A percentile compares a stretch with the other conserved stretches of the same genome.
phyloP scores from a whole-genome alignment of 2,113 vertebrate species.

The Archilochus colubris region DNA sequence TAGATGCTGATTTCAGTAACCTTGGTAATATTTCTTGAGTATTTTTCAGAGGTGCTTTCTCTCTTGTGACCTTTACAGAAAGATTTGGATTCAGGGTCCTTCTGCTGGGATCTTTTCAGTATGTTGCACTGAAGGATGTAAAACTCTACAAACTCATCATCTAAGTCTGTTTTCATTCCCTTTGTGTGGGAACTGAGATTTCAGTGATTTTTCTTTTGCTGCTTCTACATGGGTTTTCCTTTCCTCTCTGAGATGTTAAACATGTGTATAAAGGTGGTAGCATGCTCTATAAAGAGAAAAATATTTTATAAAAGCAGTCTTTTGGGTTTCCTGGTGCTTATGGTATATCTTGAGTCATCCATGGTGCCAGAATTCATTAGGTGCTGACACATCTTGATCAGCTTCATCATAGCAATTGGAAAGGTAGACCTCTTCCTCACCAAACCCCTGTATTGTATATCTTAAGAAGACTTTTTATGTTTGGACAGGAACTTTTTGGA shows the following conservation, averaged over 20 bases:
- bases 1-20: background rate
- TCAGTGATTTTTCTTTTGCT: background rate
- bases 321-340: background rate
- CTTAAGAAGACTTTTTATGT: background rate
- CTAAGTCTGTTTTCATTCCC: background rate
- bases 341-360: background rate
- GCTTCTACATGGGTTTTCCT: background rate
- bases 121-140: background rate
- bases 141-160: background rate
- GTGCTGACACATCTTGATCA: background rate
- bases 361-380: background rate
- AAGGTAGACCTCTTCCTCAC: background rate
- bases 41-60: background rate
- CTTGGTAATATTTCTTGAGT: background rate
- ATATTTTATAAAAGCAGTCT: background rate
- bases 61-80: background rate
- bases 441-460: no score
- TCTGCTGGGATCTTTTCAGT: background rate
- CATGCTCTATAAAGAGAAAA: background rate
- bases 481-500: background rate
- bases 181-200: background rate
- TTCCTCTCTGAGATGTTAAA: background rate
- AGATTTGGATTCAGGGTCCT: background rate
- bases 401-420: background rate
- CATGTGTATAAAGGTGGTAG: background rate